A percentile compares a stretch with the other conserved stretches of the same genome.
Conservation (phyloP, 92 coral and sea anemone species). For the Nematostella vectensis region DNA sequence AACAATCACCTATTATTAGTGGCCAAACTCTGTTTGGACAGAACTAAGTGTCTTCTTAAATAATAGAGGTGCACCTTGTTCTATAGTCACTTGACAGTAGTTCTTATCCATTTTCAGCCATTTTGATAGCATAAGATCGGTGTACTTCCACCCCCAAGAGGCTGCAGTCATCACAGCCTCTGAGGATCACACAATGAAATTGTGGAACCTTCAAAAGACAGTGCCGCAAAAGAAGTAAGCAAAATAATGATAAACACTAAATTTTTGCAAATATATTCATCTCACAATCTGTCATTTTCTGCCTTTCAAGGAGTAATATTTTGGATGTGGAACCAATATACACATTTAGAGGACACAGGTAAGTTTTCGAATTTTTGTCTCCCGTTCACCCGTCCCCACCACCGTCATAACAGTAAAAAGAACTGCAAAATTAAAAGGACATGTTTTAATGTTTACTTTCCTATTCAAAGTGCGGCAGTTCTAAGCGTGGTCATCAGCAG, state of each 20-base stretch:
- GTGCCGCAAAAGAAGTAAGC: slow-evolving; percentile 91
- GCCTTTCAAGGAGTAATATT: slow-evolving; percentile 59
- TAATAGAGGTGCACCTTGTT: no score
- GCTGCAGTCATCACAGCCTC: slow-evolving; percentile 90
- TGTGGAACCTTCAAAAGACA: slow-evolving; percentile 95
- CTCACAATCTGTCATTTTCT: no score
- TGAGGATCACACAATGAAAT: slow-evolving; percentile 95
- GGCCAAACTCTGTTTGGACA: no score
- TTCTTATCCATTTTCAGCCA: slow-evolving; percentile 43
- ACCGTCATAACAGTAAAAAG: no score
- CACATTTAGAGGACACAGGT: slow-evolving; percentile 98
- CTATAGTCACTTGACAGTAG: no score
- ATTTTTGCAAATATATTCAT: no score
- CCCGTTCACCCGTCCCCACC: neutral
- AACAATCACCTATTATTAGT: no score
- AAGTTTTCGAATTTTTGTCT: slow-evolving; percentile 7
- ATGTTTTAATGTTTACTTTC: neutral
- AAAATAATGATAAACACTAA: neutral
- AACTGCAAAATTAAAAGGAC: no score
- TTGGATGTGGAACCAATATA: slow-evolving; percentile 95
- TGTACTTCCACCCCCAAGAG: slow-evolving; percentile 87
- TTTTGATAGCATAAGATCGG: slow-evolving; percentile 84
- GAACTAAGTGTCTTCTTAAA: no score
- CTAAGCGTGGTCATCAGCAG: slow-evolving; percentile 72
- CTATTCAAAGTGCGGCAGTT: slow-evolving; percentile 59